Percentiles rank a stretch among this genome's conserved stretches.
Evolutionary conservation across 2,113 vertebrate species (phyloP).

Genomic region (Chascanopsetta lugubris): DNA sequence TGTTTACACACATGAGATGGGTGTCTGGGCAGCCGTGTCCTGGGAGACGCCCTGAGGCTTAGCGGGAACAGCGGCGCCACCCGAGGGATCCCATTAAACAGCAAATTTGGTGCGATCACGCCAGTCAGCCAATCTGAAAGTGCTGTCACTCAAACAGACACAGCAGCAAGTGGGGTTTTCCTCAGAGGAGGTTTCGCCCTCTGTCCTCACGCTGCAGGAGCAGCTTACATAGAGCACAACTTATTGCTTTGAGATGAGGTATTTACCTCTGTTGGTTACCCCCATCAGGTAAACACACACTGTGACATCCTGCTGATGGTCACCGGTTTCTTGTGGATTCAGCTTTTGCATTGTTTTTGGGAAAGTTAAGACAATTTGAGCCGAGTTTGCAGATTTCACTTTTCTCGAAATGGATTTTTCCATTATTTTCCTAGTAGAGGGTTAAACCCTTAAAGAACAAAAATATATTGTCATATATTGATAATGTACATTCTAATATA

Average conservation of each 20-base stretch:
- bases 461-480: too few species aligned
- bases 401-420: too few species aligned
- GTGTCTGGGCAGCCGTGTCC: slow-evolving; percentile 14
- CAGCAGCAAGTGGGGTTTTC: slow-evolving; percentile 21
- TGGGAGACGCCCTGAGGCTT: slow-evolving; percentile 40
- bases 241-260: slow-evolving; percentile 10
- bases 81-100: slow-evolving; percentile 71
- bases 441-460: too few species aligned
- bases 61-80: slow-evolving; percentile 40
- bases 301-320: slow-evolving; percentile 37
- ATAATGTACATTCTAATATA: too few species aligned
- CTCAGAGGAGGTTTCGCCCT: slow-evolving; percentile 32
- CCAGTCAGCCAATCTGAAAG: slow-evolving; percentile 55
- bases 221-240: slow-evolving; percentile 10
- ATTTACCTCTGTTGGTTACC: slow-evolving; percentile 30
- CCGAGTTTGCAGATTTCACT: too few species aligned
- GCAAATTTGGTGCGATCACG: slow-evolving; percentile 48
- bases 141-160: slow-evolving; percentile 61
- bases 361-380: slow-evolving; percentile 6
- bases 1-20: slow-evolving; percentile 31
- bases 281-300: not conserved
- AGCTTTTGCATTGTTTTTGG: not conserved
- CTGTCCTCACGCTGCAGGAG: slow-evolving; percentile 13
- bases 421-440: too few species aligned
- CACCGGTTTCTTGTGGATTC: slow-evolving; percentile 13